Percentiles rank a stretch among this genome's conserved stretches.
These are phyloP conservation scores for Plagodis dolabraria DNA, from an alignment of 2,888 invertebrate species.

Conservation along the genomic window DNA sequence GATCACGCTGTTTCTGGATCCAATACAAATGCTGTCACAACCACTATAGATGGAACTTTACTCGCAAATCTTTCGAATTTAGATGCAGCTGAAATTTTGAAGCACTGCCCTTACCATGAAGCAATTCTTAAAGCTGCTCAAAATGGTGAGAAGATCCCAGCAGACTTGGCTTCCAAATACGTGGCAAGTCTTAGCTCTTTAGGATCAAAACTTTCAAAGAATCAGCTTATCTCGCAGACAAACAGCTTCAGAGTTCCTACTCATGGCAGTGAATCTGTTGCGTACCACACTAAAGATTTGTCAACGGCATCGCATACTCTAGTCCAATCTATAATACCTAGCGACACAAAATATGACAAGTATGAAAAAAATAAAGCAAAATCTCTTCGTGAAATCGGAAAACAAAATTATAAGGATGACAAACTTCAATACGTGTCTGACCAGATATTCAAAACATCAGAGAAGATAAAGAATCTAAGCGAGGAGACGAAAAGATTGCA, in stretches of 20 bases:
- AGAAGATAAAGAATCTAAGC: constrained; percentile 68
- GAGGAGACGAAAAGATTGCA: constrained; percentile 72
- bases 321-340: constrained; percentile 58
- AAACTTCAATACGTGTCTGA: constrained; percentile 63
- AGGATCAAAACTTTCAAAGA: constrained; percentile 78
- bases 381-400: constrained; percentile 56
- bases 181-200: constrained; percentile 81
- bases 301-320: constrained; percentile 62
- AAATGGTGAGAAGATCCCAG: constrained; percentile 72
- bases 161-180: constrained; percentile 79
- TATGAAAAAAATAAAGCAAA: constrained; percentile 64
- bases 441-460: constrained; percentile 73
- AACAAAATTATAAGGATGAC: constrained; percentile 60
- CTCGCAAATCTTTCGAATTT: constrained; percentile 68
- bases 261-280: constrained; percentile 57
- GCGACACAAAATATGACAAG: constrained; percentile 42
- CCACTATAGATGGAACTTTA: constrained; percentile 71
- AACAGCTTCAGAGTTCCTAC: constrained; percentile 57
- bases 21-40: constrained; percentile 62
- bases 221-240: constrained; percentile 41
- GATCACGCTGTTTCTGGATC: constrained; percentile 81
- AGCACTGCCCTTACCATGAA: constrained; percentile 81
- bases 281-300: constrained; percentile 62
- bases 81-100: constrained; percentile 77
- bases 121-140: constrained; percentile 78